phyloP scores from a whole-genome alignment of 2,113 vertebrate genomes.

The Sinosuthora webbiana region DNA sequence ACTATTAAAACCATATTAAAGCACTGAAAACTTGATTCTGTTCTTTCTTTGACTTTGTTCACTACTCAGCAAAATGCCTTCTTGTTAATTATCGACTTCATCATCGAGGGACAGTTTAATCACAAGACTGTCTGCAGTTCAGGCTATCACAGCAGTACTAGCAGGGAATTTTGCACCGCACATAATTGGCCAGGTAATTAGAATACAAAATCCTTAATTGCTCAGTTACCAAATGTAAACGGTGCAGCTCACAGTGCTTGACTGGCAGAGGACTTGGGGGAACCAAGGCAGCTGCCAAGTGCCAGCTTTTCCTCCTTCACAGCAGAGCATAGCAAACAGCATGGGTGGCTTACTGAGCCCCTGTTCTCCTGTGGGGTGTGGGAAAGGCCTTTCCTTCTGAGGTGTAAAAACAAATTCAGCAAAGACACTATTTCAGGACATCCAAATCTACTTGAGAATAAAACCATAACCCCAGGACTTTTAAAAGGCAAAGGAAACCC shows the following conservation, averaged over 20 bases:
- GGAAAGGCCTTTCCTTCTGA: background rate
- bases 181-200: conserved; percentile 62
- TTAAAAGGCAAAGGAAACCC: background rate
- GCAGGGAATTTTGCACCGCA: conserved; percentile 5
- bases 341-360: background rate
- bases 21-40: background rate
- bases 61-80: conserved; percentile 49
- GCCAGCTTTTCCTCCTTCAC: background rate
- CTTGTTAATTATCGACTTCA: conserved; percentile 55
- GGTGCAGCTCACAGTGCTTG: background rate
- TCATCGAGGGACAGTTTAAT: conserved; percentile 60
- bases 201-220: conserved; percentile 46
- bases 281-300: background rate
- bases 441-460: background rate
- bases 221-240: conserved; percentile 15
- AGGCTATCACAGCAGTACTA: conserved; percentile 12
- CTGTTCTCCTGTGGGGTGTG: background rate
- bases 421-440: background rate
- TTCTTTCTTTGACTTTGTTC: conserved; percentile 53
- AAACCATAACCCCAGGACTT: background rate
- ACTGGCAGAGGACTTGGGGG: background rate
- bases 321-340: background rate
- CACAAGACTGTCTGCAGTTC: conserved; percentile 41
- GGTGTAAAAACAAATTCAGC: background rate
- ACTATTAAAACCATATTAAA: conserved; percentile 36